Percentiles rank a stretch among this genome's conserved stretches.
phyloP scores from a whole-genome alignment of 1,140 invertebrate genomes.

The Drosophila subobscura region DNA sequence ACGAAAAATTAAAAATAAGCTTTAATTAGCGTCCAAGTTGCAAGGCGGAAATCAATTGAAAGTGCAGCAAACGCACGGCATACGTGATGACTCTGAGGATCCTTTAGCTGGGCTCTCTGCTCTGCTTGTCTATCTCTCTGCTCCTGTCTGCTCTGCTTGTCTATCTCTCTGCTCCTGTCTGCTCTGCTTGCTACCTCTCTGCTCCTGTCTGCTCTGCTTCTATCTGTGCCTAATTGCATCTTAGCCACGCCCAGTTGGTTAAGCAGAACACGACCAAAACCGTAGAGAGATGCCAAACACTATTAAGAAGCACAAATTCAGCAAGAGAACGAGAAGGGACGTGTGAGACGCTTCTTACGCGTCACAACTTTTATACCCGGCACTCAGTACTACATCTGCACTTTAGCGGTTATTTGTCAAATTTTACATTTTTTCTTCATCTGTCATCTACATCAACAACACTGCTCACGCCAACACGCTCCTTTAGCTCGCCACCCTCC shows the following conservation, averaged over 20 bases:
- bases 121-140: conserved; percentile 14
- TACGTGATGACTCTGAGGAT: not conserved
- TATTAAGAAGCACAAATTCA: conserved; percentile 42
- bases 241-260: conserved; percentile 76
- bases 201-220: not conserved
- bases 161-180: conserved; percentile 19
- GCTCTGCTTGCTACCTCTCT: conserved; percentile 48
- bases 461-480: no score
- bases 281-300: conserved; percentile 43
- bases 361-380: no score
- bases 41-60: conserved; percentile 54
- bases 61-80: conserved; percentile 47
- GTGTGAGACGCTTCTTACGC: no score
- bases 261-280: conserved; percentile 54
- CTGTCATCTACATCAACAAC: no score
- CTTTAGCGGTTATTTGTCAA: no score
- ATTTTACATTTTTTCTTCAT: no score
- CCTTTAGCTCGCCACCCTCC: no score
- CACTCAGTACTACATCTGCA: no score
- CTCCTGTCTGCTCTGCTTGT: no score
- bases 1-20: conserved; percentile 42
- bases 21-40: conserved; percentile 71
- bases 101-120: conserved; percentile 10
- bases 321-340: not conserved
- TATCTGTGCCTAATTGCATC: conserved; percentile 72